Base-by-base conservation (phyloP, 2,888 invertebrate species). In the Harpalus rufipes region DNA sequence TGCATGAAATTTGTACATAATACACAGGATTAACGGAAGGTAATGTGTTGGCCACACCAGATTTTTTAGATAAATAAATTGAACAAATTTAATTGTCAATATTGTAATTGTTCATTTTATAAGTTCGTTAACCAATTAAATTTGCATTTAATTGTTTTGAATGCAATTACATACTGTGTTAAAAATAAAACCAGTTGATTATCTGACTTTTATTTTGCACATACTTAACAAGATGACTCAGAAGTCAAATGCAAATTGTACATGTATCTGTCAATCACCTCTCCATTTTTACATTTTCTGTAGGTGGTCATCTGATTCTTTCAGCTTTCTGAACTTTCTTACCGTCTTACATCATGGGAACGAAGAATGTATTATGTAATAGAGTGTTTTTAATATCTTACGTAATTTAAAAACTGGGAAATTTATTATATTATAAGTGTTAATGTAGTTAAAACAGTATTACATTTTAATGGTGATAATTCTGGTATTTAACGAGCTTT, bases 341-440 rank as follows among this genome's bases (percentile, higher is more conserved):
- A 12, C 44, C 12, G 8, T 51, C 44, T 51, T 51, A 12, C 44
- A 51, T 12, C 44, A 51, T 51, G 44, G 44, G 44, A 32, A 51
- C 44, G 8, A 51, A 8, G 44, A 51, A 51, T 10, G 8, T 12
- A 51, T 51, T 51, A 51, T 51, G 44, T 51, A 51, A 51, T 12
- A 2, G 12, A 51, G 44, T 8, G 44, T 51, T 12, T 51, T 51
- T 12, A 51, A 51, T 51, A 12, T 12, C 8, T 51, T 51, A 10
- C 44, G 44, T 51, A 51, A 51, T 51, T 51, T 51, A 51, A 51
- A 51, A 51, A 51, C 44, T n/a, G 44, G 7, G 44, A 51, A 51
- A 51, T 44, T 44, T 44, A 51, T 51, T 51, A 51, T 51, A 51
- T 12, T 51, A 51, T 51, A 51, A 6, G 44, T 51, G 44, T 12